A percentile compares a stretch with the other conserved stretches of the same genome.
These are phyloP conservation scores for Propithecus deckenii DNA, from an alignment of 2,797 vertebrate species.

Conservation along the genomic window DNA sequence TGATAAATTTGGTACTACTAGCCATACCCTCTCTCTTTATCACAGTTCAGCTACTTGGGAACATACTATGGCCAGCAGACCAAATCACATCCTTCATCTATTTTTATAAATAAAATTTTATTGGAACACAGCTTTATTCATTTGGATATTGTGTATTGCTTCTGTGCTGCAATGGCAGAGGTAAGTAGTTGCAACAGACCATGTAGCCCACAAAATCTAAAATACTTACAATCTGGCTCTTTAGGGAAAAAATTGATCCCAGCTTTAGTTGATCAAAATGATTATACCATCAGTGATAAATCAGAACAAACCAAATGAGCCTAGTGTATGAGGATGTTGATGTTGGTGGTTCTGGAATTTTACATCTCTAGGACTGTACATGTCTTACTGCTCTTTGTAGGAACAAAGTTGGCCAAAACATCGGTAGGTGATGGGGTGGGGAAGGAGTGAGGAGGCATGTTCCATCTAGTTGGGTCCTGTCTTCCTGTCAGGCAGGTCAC, in stretches of 20 bases:
- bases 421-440: neutral
- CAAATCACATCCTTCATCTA: neutral
- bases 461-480: constrained; percentile 16
- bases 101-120: constrained; percentile 22
- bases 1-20: neutral
- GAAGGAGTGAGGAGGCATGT: neutral
- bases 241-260: neutral
- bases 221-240: neutral
- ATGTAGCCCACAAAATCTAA: neutral
- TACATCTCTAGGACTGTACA: neutral
- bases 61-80: neutral
- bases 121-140: neutral
- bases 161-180: neutral
- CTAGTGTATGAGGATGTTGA: neutral
- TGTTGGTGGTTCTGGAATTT: neutral
- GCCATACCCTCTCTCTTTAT: neutral
- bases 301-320: constrained; percentile 23
- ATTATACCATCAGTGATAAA: neutral
- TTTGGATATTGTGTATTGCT: neutral
- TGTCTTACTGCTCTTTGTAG: neutral
- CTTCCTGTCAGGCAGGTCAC: constrained; percentile 45
- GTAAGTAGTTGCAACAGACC: neutral
- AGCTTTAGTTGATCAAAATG: neutral
- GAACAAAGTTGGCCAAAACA: neutral
- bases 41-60: neutral